A percentile compares a stretch with the other conserved stretches of the same genome.
phyloP scores from a whole-genome alignment of 1,140 invertebrate genomes.

The Drosophila ananassae region DNA sequence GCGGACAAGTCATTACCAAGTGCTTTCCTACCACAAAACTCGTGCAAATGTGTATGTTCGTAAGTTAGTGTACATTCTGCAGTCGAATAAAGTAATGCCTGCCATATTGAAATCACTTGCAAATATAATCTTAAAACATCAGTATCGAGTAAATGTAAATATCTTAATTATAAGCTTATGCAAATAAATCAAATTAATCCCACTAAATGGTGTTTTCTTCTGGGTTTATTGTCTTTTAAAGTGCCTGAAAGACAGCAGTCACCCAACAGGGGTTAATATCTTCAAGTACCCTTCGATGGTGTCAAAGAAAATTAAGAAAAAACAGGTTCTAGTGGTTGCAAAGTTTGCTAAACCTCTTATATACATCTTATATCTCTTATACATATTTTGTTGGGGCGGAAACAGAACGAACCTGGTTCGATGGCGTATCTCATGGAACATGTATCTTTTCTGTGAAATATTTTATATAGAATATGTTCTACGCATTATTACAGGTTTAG shows the following conservation, averaged over 20 bases:
- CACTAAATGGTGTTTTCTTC: not conserved
- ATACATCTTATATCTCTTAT: not conserved
- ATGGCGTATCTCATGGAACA: not conserved
- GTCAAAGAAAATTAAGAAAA: not conserved
- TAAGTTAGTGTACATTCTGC: conserved; percentile 30
- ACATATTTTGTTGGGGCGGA: too few species aligned
- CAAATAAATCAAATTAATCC: conserved; percentile 46
- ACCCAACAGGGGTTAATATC: not conserved
- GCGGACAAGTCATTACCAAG: conserved; percentile 41
- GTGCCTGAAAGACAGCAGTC: not conserved
- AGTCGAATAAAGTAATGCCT: conserved; percentile 44
- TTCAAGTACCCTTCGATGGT: not conserved
- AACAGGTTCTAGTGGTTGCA: not conserved
- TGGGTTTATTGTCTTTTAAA: not conserved
- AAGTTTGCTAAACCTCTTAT: not conserved
- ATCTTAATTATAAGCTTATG: conserved; percentile 32
- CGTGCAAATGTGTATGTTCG: conserved; percentile 35
- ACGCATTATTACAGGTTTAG: too few species aligned
- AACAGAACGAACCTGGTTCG: not conserved
- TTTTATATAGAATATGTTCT: too few species aligned
- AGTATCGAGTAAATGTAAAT: conserved; percentile 39
- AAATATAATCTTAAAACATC: conserved; percentile 36
- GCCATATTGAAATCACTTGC: conserved; percentile 46
- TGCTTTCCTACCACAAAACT: conserved; percentile 38
- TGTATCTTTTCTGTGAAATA: too few species aligned